phyloP scores from a whole-genome alignment of 2,797 vertebrate species.

The Chanos chanos region DNA sequence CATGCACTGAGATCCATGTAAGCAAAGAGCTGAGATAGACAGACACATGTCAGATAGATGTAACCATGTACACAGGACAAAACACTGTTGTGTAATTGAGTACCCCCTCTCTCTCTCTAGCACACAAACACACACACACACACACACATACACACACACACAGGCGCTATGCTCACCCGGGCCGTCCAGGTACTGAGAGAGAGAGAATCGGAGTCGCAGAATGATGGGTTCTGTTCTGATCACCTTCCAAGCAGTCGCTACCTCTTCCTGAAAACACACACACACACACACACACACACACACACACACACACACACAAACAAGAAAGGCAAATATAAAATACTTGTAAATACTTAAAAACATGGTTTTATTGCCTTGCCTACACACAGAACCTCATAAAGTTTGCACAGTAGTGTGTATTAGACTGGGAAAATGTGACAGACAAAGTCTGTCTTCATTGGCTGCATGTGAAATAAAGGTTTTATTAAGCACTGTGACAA shows the following conservation, averaged over 20 bases:
- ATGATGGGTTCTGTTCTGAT: conserved; percentile 95
- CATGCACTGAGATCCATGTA: conserved; percentile 3
- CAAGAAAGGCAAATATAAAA: conserved; percentile 4
- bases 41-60: conserved; percentile 31
- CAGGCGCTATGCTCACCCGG: conserved; percentile 80
- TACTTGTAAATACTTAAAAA: conserved; percentile 16
- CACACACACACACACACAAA: conserved; percentile 50
- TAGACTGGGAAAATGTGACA: too few species aligned
- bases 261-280: conserved; percentile 85
- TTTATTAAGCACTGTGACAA: too few species aligned
- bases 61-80: too few species aligned
- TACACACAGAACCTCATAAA: too few species aligned
- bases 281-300: too few species aligned
- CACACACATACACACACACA: background rate
- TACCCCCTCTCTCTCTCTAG: too few species aligned
- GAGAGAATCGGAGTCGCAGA: conserved; percentile 93
- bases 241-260: conserved; percentile 98
- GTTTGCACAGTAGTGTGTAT: too few species aligned
- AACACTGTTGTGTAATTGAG: too few species aligned
- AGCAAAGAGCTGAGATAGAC: conserved; percentile 9
- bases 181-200: conserved; percentile 98
- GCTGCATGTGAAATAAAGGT: too few species aligned
- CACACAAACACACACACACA: background rate
- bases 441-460: too few species aligned
- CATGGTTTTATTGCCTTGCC: background rate